Base-by-base conservation (phyloP, 2,113 vertebrate genomes). In the Albula goreensis region DNA sequence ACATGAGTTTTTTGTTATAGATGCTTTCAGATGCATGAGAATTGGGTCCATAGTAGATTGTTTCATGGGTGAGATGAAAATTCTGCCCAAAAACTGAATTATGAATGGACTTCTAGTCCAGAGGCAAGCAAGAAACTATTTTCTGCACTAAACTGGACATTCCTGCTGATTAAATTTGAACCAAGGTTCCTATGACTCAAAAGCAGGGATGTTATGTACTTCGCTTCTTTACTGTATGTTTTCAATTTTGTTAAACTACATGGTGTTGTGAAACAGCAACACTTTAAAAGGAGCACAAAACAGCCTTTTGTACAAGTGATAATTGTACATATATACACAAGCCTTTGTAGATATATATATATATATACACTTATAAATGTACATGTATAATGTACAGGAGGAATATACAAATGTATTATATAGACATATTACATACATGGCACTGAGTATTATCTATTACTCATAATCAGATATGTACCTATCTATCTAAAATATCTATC, bases 231-330 rank as follows among this genome's bases (percentile, higher is more conserved):
- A 80, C 25, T 53, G 13, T 52, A 57, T 50, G 4, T 53, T 85
- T 56, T 78, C 10, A 57, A 63, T 66, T 50, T 66, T 53, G 63
- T 70, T 17, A 50, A 48, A 51, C 77, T 48, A 80, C 77, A 60
- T 49, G 66, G 57, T 86, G 48, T 82, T 86, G 80, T 22, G 19
- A 86, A 53, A 50, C 22, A 50, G 19, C 66, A 82, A 51, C 50
- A 50, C 60, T 70, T n/a, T 78, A 83, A 48, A 74, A 83, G 56
- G 51, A 74, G 84, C 81, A 83, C 49, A 79, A 51, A 77, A 81
- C 56, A 82, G 78, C 17, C 80, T 85, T 84, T 84, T 88, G 82
- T 74, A 85, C 51, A 78, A 60, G 60, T 78, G 77, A 83, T 25
- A 15, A 49, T 77, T 88, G 81, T 88, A 81, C 31, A 85, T 81